A percentile compares a stretch with the other conserved stretches of the same genome.
phyloP scores from a whole-genome alignment of 2,888 invertebrate species.

The Athalia cordata region DNA sequence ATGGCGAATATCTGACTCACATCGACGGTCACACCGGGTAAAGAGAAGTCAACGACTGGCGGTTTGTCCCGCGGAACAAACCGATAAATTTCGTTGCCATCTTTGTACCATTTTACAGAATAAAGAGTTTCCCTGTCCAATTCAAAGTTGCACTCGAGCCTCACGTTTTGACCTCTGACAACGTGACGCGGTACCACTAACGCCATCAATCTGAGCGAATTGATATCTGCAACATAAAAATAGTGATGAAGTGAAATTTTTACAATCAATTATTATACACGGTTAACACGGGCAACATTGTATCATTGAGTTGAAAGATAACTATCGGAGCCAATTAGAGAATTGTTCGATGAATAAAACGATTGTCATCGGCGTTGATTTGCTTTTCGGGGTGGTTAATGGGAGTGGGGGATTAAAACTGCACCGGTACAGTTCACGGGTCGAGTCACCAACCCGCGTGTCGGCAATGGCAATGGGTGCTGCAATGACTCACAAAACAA shows the following conservation, averaged over 20 bases:
- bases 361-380: neutral
- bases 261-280: constrained; percentile 7
- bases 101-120: constrained; percentile 74
- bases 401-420: neutral
- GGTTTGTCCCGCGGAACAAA: constrained; percentile 72
- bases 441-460: constrained; percentile 12
- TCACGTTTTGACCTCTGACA: constrained; percentile 71
- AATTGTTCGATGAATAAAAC: neutral
- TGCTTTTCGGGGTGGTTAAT: too few species aligned
- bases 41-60: constrained; percentile 69
- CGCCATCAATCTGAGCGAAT: constrained; percentile 70
- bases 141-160: constrained; percentile 73
- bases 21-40: constrained; percentile 72
- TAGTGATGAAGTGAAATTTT: neutral
- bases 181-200: constrained; percentile 72
- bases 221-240: constrained; percentile 55
- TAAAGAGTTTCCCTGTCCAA: constrained; percentile 72
- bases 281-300: neutral
- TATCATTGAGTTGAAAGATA: too few species aligned
- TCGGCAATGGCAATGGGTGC: neutral
- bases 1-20: constrained; percentile 62
- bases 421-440: neutral
- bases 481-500: constrained; percentile 41
- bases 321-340: neutral
- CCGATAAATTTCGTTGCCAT: constrained; percentile 73